Evolutionary conservation across 92 coral and sea anemone species (phyloP), one percentile per base, ranked within the genome.

Genomic region (Epizoanthus scotinus): DNA sequence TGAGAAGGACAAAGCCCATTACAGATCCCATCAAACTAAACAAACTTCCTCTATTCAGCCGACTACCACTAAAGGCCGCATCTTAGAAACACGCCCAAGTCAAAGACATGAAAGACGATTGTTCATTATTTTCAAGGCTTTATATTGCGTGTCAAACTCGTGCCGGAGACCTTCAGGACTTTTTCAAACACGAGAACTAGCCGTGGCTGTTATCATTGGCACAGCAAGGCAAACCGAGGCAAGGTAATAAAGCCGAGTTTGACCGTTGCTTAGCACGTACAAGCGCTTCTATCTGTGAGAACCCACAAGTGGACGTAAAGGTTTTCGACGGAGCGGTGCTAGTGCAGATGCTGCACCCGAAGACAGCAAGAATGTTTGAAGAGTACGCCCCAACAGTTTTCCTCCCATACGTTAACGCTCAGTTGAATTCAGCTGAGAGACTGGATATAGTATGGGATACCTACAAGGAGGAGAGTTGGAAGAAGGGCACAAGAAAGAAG

Each of bases 81-180:
- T 75, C 83, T 55, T 85, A 88, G 77, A 59, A 83, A 77, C 66
- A 83, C 31, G 71, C 82, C 25, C 73, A 79, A 79, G 73, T 42
- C 2, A n/a, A 83, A 24, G 90, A 61, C 12, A 49, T 87, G 6
- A 87, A 81, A 40, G 73, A 38, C 53, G 89, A 79, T 63, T 79
- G 89, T 63, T 62, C 66, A 29, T 21, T 85, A 59, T 85, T 85
- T 65, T 85, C 85, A 19, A 53, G 89, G 34, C 77, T 80, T 17
- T 85, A 70, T 38, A 85, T 85, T 54, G 75, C 82, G 2, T 85
- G 89, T 68, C 89, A 79, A 65, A 49, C 82, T 64, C 85, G 82
- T 13, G 73, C 79, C 19, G 84, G 88, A 0, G 25, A 79, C 65
- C 65, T 84, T 22, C 52, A 84, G 50, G 88, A 84, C 1, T 78